Conservation (phyloP, 2,113 vertebrate species). For the Microcebus ravelobensis region DNA sequence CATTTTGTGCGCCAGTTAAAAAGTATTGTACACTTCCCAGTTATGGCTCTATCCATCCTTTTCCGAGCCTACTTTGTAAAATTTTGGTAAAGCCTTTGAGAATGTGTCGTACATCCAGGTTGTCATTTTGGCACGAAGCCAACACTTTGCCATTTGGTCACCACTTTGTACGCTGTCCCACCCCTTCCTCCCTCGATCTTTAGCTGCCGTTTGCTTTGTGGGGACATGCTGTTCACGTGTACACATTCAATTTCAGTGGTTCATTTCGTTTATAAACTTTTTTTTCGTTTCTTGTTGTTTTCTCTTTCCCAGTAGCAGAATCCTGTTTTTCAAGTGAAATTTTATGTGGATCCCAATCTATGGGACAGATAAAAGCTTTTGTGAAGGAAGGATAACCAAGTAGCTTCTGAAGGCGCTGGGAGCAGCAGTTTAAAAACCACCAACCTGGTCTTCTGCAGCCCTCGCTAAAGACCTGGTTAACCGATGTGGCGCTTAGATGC, state of each 20-base stretch:
- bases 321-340: background rate
- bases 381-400: background rate
- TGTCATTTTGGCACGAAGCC: background rate
- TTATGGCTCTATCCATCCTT: background rate
- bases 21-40: background rate
- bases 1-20: rapidly evolving
- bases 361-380: background rate
- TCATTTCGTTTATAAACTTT: background rate
- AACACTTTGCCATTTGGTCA: rapidly evolving
- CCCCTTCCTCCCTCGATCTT: too few relatives aligned
- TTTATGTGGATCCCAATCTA: background rate
- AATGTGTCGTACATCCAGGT: rapidly evolving
- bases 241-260: background rate
- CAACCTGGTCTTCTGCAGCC: background rate
- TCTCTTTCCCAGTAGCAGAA: background rate
- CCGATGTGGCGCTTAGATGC: rapidly evolving
- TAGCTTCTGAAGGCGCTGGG: background rate
- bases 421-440: background rate
- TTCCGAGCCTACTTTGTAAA: background rate
- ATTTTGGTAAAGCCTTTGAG: rapidly evolving
- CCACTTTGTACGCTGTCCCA: rapidly evolving
- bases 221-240: rapidly evolving
- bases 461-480: rapidly evolving
- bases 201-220: background rate
- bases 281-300: background rate